phyloP scores from a whole-genome alignment of 92 coral and sea anemone genomes.

The Palythoa grandis region DNA sequence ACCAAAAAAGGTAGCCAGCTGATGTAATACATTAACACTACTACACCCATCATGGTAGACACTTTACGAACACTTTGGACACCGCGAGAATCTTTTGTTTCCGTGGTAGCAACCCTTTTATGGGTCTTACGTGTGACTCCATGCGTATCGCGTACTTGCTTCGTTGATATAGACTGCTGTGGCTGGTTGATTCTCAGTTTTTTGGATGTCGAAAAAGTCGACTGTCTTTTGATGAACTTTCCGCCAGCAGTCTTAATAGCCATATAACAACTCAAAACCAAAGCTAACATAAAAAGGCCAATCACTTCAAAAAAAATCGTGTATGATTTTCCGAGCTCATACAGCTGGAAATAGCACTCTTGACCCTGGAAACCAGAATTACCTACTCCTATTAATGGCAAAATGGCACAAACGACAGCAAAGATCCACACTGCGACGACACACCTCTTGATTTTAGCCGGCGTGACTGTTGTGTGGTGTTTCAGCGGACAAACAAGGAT shows the following conservation, averaged over 20 bases:
- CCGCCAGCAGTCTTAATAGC: constrained; percentile 70
- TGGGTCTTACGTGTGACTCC: neutral
- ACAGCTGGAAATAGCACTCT: constrained; percentile 67
- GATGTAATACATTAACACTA: constrained; percentile 75
- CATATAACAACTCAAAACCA: constrained; percentile 61
- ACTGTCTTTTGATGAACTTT: constrained; percentile 73
- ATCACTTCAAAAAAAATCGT: constrained; percentile 67
- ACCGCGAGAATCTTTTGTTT: constrained; percentile 52
- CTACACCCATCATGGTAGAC: constrained; percentile 75
- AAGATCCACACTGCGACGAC: constrained; percentile 73
- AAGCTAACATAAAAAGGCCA: constrained; percentile 58
- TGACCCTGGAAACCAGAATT: constrained; percentile 63
- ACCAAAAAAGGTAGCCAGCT: constrained; percentile 96
- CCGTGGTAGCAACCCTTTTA: neutral
- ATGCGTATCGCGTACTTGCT: neutral
- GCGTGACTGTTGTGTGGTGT: constrained; percentile 70
- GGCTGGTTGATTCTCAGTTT: neutral
- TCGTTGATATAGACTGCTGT: neutral
- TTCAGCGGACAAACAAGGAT: constrained; percentile 64
- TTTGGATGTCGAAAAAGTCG: constrained; percentile 50
- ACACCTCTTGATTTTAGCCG: constrained; percentile 49
- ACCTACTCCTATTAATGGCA: constrained; percentile 75
- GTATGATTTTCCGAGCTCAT: constrained; percentile 66
- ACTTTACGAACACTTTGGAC: constrained; percentile 63
- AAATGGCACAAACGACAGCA: constrained; percentile 54